Percentiles rank a stretch among this genome's conserved stretches.
phyloP scores from a whole-genome alignment of 2,888 invertebrate genomes.

The Polyommatus icarus region DNA sequence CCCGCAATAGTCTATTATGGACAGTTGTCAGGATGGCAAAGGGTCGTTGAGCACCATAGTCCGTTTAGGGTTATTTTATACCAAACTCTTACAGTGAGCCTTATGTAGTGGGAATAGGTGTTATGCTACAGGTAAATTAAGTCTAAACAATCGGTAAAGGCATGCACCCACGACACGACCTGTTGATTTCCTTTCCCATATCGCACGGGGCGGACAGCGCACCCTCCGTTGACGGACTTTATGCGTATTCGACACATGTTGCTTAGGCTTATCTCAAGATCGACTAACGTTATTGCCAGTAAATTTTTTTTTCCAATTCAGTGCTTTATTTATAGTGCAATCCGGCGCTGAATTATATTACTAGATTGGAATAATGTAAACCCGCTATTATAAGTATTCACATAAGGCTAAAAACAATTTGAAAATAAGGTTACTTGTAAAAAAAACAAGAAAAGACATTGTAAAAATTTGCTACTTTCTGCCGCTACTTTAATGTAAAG shows the following conservation, averaged over 20 bases:
- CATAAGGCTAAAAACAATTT: too few species aligned
- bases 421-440: too few species aligned
- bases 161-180: constrained; percentile 58
- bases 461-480: not conserved
- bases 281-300: not conserved
- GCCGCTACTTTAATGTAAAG: not conserved
- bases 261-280: not conserved
- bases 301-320: too few species aligned
- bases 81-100: not conserved
- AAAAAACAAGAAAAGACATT: too few species aligned
- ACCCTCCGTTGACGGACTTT: not conserved
- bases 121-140: not conserved
- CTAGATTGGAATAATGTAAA: too few species aligned
- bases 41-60: constrained; percentile 39
- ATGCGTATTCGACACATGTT: constrained; percentile 20
- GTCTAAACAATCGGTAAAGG: constrained; percentile 41
- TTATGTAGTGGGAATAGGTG: not conserved
- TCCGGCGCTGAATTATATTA: too few species aligned
- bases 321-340: too few species aligned
- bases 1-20: not conserved
- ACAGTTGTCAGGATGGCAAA: constrained; percentile 47
- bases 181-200: constrained; percentile 69
- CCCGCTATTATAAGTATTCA: too few species aligned
- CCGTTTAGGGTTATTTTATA: not conserved
- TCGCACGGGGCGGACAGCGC: constrained; percentile 50